Percentiles rank a stretch among this genome's conserved stretches.
Conservation (phyloP, 2,113 vertebrate genomes). For the Lonchura striata region DNA sequence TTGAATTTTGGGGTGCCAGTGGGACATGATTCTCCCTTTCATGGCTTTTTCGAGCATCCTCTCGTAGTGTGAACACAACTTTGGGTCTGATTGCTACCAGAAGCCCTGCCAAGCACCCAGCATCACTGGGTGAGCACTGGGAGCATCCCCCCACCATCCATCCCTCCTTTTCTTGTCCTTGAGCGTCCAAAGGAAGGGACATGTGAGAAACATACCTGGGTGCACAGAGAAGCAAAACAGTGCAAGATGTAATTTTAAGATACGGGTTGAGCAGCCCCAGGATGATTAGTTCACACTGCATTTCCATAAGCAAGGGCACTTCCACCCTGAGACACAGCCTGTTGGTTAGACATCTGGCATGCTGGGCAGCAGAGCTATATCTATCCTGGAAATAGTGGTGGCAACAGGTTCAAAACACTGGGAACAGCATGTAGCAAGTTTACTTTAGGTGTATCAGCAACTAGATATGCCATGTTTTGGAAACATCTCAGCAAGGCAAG, state of each 20-base stretch:
- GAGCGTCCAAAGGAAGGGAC: background rate
- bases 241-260: background rate
- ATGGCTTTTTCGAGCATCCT: background rate
- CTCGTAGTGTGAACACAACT: background rate
- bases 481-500: background rate
- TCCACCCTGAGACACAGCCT: background rate
- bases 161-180: background rate
- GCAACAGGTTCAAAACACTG: background rate
- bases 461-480: background rate
- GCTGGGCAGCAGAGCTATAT: background rate
- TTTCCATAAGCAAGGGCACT: background rate
- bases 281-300: background rate
- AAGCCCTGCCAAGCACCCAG: background rate
- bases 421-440: background rate
- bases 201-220: accelerated
- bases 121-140: accelerated
- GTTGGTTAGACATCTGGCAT: background rate
- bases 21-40: background rate
- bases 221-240: background rate
- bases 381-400: background rate
- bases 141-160: background rate
- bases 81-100: background rate
- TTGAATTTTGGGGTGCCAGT: background rate
- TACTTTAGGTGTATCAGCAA: background rate
- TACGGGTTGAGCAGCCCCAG: background rate